phyloP scores from a whole-genome alignment of 2,113 vertebrate genomes.

The Dasypus novemcinctus region DNA sequence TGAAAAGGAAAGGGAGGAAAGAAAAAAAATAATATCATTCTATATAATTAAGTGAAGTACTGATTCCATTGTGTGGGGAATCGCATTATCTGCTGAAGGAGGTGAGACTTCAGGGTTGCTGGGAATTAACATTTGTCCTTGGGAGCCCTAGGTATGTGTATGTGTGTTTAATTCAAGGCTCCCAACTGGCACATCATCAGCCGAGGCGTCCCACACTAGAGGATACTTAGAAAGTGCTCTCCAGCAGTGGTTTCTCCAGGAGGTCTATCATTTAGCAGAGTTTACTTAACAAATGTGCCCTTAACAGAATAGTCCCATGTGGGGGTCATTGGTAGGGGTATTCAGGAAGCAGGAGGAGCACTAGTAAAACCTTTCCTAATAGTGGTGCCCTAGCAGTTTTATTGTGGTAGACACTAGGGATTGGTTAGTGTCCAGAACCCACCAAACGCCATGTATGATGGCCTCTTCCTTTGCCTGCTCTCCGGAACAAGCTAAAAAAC shows the following conservation, averaged over 20 bases:
- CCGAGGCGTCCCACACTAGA: not conserved
- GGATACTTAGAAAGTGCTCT: not conserved
- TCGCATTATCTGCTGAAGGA: not conserved
- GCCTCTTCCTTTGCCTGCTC: not conserved
- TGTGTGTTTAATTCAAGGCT: not conserved
- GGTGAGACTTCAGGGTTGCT: not conserved
- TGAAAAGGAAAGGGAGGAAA: constrained; percentile 20
- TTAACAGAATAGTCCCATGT: not conserved
- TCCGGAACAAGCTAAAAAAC: not conserved
- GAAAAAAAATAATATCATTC: not conserved
- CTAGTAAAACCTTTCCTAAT: not conserved
- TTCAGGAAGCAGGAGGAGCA: not conserved
- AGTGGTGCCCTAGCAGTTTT: no score
- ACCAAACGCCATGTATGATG: not conserved
- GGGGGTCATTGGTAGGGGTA: not conserved
- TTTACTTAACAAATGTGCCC: not conserved
- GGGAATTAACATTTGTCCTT: not conserved
- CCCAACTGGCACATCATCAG: no score
- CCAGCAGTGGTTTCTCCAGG: not conserved
- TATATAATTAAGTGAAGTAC: not conserved
- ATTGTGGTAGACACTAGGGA: not conserved
- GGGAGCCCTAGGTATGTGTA: not conserved
- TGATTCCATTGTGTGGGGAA: not conserved
- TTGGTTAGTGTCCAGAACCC: not conserved
- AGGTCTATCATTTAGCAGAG: not conserved